These are phyloP conservation scores for Tamias sibiricus DNA, from an alignment of 2,113 vertebrate genomes.

Conservation along the genomic window DNA sequence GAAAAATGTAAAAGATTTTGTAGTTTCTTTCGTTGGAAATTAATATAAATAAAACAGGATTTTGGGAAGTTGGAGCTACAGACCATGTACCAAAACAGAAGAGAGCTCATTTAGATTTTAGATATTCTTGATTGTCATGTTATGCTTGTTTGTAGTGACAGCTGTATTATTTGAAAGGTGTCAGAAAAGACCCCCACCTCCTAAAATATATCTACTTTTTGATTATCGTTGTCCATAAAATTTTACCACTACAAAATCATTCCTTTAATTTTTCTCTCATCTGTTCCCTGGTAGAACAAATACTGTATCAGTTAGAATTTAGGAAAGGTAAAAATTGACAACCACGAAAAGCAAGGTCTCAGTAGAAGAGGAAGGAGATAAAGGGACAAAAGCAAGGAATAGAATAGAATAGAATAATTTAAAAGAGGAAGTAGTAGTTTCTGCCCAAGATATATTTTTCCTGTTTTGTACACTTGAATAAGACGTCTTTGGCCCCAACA, in stretches of 20 bases:
- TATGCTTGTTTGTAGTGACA: background rate
- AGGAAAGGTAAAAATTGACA: background rate
- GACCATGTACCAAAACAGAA: background rate
- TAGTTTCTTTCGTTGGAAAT: background rate
- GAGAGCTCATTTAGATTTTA: background rate
- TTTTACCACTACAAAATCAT: background rate
- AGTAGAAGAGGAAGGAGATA: background rate
- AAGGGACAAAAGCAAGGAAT: background rate
- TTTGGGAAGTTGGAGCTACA: background rate
- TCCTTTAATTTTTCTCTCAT: background rate
- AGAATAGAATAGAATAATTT: background rate
- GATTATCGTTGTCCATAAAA: background rate
- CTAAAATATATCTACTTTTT: background rate
- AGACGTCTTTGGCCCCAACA: background rate
- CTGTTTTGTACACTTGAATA: background rate
- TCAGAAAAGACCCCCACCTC: background rate
- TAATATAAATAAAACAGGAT: background rate
- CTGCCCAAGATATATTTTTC: background rate
- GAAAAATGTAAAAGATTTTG: background rate
- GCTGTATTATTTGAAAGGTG: background rate
- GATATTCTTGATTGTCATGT: background rate
- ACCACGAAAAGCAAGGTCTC: background rate
- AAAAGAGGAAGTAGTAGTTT: background rate
- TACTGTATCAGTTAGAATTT: background rate
- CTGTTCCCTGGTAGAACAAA: background rate